A percentile compares a stretch with the other conserved stretches of the same genome.
phyloP scores from a whole-genome alignment of 2,888 invertebrate genomes.

The Drosophila barbarae region DNA sequence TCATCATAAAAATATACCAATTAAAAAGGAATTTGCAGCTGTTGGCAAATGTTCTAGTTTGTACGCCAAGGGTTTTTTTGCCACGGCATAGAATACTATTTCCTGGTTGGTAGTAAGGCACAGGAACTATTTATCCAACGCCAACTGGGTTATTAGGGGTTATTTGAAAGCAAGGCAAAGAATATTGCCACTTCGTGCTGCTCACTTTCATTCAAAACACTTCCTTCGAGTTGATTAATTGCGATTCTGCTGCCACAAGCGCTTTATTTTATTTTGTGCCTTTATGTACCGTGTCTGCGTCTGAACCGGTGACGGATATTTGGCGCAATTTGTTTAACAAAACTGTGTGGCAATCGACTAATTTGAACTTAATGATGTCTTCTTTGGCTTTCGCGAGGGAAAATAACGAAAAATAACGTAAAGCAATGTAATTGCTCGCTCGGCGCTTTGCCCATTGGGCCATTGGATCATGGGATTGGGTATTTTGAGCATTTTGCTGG shows the following conservation, averaged over 20 bases:
- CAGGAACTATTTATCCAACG: neutral
- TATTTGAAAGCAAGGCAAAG: constrained; percentile 38
- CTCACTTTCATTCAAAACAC: constrained; percentile 21
- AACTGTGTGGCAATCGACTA: constrained; percentile 66
- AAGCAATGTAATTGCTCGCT: constrained; percentile 63
- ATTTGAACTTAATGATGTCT: constrained; percentile 70
- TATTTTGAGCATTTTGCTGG: constrained; percentile 41
- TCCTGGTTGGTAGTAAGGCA: neutral
- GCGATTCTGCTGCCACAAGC: constrained; percentile 19
- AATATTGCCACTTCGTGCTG: constrained; percentile 49
- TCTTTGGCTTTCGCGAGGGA: constrained; percentile 66
- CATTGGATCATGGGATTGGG: constrained; percentile 19
- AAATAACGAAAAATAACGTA: constrained; percentile 13
- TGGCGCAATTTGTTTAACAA: constrained; percentile 66
- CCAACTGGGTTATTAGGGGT: neutral
- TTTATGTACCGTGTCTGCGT: constrained; percentile 3
- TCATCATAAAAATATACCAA: neutral
- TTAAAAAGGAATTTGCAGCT: neutral
- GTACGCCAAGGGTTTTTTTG: neutral
- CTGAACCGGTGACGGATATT: constrained; percentile 25
- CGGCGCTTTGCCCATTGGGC: constrained; percentile 29
- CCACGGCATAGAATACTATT: neutral
- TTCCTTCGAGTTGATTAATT: constrained; percentile 38
- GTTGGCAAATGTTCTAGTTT: neutral
- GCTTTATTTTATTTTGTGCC: constrained; percentile 11